Evolutionary conservation across 1,140 invertebrate species (phyloP), one percentile per base, ranked within the genome.

Genomic region (Gryon sp.): DNA sequence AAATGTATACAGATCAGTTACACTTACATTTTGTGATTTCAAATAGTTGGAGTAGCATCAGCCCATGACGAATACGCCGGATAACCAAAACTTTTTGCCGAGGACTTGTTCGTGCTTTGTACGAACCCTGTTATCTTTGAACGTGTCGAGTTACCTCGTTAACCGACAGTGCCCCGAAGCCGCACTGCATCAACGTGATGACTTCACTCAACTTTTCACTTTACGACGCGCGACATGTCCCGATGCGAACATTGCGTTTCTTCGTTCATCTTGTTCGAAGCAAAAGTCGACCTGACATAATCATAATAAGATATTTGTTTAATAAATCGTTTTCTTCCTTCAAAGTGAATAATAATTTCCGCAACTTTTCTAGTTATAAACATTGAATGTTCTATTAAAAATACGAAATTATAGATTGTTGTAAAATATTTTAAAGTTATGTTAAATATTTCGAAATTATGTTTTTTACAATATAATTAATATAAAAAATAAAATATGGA

Each of bases 141-240:
- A 80, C 78, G 80, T 83, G 82, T 82, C 80, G 78, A 82, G 79
- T 84, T 82, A 84, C 78, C 80, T 82, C 79, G 82, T 83, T 84
- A 83, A 82, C 80, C 69, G 78, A 78, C 79, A 80, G 82, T 81
- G 68, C 66, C 73, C 60, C 45, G 48, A 73, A 75, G 55, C 72
- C 55, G 53, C 69, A 55, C 50, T 76, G 63, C 63, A 76, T 68
- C 72, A 62, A 12, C 40, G 43, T 48, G 46, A 63, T 70, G 65
- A 28, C 57, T 69, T 52, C 30, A 40, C 52, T 63, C 63, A 79
- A 81, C 70, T 81, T 80, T 80, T 79, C 78, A 78, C 78, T 83
- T 78, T 76, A 76, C 66, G 63, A 69, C 43, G 41, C 36, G 52
- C 65, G 52, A 65, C 52, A 57, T 59, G 26, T 65, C 24, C 14